phyloP scores from a whole-genome alignment of 2,113 vertebrate species.

The Procapra przewalskii region DNA sequence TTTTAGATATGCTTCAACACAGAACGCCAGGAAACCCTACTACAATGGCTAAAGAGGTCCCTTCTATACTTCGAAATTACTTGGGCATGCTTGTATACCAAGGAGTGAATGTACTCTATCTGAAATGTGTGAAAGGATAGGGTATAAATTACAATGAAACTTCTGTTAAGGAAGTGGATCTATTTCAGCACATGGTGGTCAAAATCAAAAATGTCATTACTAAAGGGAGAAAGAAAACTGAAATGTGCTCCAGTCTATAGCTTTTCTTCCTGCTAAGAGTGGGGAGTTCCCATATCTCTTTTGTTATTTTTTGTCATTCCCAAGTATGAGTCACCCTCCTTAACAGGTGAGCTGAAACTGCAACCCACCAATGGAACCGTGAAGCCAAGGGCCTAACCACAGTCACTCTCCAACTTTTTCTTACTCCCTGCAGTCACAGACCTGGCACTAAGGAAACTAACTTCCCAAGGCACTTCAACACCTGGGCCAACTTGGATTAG shows the following conservation, averaged over 20 bases:
- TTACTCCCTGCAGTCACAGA: background rate
- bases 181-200: background rate
- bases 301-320: background rate
- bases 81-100: background rate
- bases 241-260: background rate
- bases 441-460: background rate
- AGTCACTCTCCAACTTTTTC: background rate
- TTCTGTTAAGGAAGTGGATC: background rate
- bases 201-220: background rate
- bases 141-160: too few species aligned
- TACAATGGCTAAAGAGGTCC: background rate
- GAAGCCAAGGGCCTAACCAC: background rate
- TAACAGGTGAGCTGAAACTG: background rate
- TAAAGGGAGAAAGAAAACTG: background rate
- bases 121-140: background rate
- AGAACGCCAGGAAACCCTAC: background rate
- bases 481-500: background rate
- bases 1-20: background rate
- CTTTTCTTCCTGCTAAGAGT: background rate
- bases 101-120: background rate
- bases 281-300: background rate
- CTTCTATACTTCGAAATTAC: background rate
- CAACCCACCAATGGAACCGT: background rate
- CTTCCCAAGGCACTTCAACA: background rate
- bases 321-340: background rate